These are phyloP conservation scores for Gallirallus australis DNA, from an alignment of 2,797 vertebrate species.

Conservation along the genomic window DNA sequence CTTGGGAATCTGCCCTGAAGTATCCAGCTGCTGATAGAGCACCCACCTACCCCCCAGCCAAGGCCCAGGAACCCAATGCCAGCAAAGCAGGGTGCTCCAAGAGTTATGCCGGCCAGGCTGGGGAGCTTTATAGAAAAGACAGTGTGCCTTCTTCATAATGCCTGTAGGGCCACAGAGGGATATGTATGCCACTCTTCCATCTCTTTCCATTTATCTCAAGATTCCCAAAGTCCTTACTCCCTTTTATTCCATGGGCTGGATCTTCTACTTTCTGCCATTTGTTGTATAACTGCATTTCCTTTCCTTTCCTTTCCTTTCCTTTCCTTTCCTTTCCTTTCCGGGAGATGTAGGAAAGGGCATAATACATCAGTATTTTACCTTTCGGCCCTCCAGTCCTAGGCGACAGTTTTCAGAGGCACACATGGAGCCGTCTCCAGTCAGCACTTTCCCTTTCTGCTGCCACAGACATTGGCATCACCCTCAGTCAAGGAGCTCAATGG, in stretches of 20 bases:
- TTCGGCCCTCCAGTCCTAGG: neutral
- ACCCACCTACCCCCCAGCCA: accelerated
- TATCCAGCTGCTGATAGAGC: neutral
- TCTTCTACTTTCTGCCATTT: neutral
- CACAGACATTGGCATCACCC: neutral
- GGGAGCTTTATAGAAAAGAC: neutral
- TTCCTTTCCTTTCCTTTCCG: neutral
- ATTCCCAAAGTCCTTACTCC: neutral
- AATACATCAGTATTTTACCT: neutral
- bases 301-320: neutral
- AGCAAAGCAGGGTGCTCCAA: neutral
- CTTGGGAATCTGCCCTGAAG: neutral
- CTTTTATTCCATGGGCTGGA: neutral
- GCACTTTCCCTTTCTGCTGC: neutral
- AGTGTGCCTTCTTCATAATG: neutral
- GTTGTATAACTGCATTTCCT: neutral
- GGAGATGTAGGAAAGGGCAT: neutral
- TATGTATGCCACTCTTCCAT: neutral
- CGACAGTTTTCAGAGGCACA: neutral
- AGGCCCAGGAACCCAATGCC: accelerated
- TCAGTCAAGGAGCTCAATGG: neutral
- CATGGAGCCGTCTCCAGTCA: neutral
- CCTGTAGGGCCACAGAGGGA: neutral
- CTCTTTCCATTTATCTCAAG: no score
- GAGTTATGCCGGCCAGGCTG: accelerated